Conservation (phyloP, 2,113 vertebrate species). For the Petroica traversi region DNA sequence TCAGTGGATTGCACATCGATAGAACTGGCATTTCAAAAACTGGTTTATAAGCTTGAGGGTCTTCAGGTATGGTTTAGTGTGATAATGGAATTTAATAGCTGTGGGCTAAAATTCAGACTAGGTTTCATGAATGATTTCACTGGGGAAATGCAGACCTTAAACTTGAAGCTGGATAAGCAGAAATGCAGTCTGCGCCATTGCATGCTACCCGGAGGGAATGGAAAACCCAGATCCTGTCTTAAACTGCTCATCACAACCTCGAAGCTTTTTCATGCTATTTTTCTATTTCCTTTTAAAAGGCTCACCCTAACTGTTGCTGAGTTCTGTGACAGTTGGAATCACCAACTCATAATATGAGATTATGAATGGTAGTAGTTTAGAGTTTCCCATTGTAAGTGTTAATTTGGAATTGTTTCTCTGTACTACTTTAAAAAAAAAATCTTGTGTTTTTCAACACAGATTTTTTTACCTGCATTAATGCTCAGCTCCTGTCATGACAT, state of each 20-base stretch:
- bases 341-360: not conserved
- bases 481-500: fast-evolving
- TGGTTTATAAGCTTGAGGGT: not conserved
- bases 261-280: not conserved
- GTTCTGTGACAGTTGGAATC: not conserved
- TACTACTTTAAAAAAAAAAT: not conserved
- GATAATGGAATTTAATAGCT: not conserved
- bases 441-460: not conserved
- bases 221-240: not conserved
- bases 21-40: not conserved
- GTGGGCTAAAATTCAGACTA: not conserved
- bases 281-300: not conserved
- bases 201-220: not conserved
- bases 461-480: not conserved
- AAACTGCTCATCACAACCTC: not conserved
- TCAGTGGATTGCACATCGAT: not conserved
- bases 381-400: not conserved
- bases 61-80: not conserved
- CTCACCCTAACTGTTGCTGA: not conserved
- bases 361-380: not conserved
- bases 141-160: not conserved
- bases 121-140: not conserved
- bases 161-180: not conserved
- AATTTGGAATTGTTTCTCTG: not conserved
- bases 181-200: not conserved